Percentiles rank a stretch among this genome's conserved stretches.
Conservation (phyloP, 2,888 invertebrate genomes). For the Pheosia gnoma region DNA sequence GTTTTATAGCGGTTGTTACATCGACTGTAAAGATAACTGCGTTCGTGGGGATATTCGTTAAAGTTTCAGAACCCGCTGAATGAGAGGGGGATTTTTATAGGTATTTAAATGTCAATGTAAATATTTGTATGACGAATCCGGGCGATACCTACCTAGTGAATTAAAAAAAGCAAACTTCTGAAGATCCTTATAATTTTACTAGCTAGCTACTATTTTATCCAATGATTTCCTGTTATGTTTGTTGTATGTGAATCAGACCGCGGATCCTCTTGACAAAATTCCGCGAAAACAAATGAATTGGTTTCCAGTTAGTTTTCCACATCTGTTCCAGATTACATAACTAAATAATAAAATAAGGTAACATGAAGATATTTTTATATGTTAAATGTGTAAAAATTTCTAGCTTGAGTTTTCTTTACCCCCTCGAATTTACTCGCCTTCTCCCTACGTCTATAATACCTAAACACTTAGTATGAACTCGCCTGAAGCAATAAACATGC, state of each 20-base stretch:
- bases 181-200: too few species aligned
- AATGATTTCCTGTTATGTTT: too few species aligned
- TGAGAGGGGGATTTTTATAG: slow-evolving; percentile 29
- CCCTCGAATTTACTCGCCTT: slow-evolving; percentile 1
- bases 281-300: too few species aligned
- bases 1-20: slow-evolving; percentile 70
- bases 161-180: background rate
- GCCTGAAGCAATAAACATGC: slow-evolving; percentile 3
- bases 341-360: too few species aligned
- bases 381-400: too few species aligned
- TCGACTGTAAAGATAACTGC: slow-evolving; percentile 70
- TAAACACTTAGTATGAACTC: slow-evolving; percentile 4
- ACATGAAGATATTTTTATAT: too few species aligned
- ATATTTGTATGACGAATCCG: slow-evolving; percentile 2
- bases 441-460: slow-evolving; percentile 3
- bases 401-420: too few species aligned
- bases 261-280: too few species aligned
- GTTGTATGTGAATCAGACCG: too few species aligned
- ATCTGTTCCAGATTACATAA: too few species aligned
- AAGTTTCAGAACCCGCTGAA: slow-evolving; percentile 49
- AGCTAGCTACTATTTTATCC: too few species aligned
- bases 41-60: slow-evolving; percentile 68
- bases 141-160: background rate
- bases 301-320: too few species aligned
- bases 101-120: slow-evolving; percentile 29